Evolutionary conservation across 2,797 vertebrate genomes (phyloP), one percentile per base, ranked within the genome.

Genomic region (Catharus ustulatus): DNA sequence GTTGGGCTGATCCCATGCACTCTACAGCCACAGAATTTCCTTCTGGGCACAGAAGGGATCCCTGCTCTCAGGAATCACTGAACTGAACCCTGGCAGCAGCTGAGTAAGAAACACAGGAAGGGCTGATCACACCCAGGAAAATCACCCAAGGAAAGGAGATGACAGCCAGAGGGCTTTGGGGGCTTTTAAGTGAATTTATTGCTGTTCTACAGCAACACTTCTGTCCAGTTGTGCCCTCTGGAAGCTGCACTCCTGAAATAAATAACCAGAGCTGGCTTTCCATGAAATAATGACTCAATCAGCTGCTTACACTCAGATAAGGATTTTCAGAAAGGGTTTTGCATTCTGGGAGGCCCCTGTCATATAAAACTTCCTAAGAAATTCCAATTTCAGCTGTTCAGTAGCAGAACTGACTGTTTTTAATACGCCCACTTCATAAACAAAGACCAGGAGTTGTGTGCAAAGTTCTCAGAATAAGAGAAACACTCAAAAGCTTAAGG

Each of bases 401-500:
- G 42, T n/a, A 61, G 40, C 51, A 91, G 48, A 81, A 52, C 0
- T 59, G 36, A n/a, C 38, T 49, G 38, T 5, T 82, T 61, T 77
- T 80, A 79, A 87, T 46, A 90, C 79, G 34, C 30, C 15, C 29
- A 22, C 32, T 69, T 73, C 45, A 52, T 38, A 74, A 57, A 63
- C 57, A 67, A 49, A 85, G n/a, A 69, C 32, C 51, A 51, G 15
- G 42, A 87, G 24, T 2, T 66, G 73, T 40, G 22, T 43, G 59
- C 45, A 91, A 72, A 79, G 64, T 54, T 80, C 64, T 79, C n/a
- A 24, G 74, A 63, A 63, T 64, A 75, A 66, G 32, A 71, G 36
- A 82, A 93, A 79, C 15, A 26, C 30, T 93, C 46, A 57, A 30
- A 76, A 87, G 66, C 57, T 68, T 82, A 68, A 77, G 64, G 72